phyloP scores from a whole-genome alignment of 2,888 invertebrate species.

The Stegophylla sp. region DNA sequence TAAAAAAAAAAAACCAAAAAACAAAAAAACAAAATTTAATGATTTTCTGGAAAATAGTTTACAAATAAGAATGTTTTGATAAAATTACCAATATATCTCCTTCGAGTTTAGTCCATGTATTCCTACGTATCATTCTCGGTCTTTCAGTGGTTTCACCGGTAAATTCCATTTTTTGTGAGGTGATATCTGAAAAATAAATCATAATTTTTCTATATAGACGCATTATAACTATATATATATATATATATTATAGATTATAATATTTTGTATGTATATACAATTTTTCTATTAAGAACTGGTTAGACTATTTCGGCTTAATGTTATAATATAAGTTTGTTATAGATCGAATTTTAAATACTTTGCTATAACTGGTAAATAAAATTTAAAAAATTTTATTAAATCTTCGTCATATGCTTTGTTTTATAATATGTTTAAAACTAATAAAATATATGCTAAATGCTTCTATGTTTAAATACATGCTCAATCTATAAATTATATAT shows the following conservation, averaged over 20 bases:
- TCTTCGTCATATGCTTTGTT: no score
- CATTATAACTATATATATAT: not conserved
- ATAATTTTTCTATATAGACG: not conserved
- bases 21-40: not conserved
- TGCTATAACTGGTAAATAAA: no score
- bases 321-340: no score
- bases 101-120: conserved; percentile 80
- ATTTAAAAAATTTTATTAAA: no score
- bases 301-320: no score
- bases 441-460: no score
- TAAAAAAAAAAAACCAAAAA: no score
- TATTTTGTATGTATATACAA: not conserved
- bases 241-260: not conserved
- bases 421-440: no score
- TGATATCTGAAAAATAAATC: conserved; percentile 70
- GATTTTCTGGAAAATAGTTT: not conserved
- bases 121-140: conserved; percentile 73
- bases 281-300: not conserved
- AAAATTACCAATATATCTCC: conserved; percentile 73
- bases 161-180: conserved; percentile 75
- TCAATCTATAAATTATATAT: no score
- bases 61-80: conserved; percentile 68
- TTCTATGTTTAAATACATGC: no score
- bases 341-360: no score
- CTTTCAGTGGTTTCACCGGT: conserved; percentile 74